Conservation (phyloP, 2,888 invertebrate genomes). For the Pammene fasciana region DNA sequence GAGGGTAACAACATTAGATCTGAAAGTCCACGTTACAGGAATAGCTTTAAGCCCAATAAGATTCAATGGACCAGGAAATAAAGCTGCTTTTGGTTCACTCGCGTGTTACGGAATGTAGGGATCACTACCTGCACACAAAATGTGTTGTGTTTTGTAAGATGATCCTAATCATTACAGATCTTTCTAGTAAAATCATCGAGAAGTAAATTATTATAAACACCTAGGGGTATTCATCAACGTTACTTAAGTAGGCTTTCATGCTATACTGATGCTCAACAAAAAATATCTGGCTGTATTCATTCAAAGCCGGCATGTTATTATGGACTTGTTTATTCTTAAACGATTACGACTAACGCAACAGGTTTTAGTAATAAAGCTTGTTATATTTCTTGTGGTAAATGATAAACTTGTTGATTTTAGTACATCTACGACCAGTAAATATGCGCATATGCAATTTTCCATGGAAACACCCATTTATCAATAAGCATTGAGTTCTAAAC, state of each 20-base stretch:
- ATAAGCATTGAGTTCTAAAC: conserved; percentile 7
- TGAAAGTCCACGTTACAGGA: conserved; percentile 39
- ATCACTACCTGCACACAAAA: conserved; percentile 36
- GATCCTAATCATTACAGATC: conserved; percentile 35
- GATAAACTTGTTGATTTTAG: conserved; percentile 11
- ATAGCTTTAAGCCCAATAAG: conserved; percentile 21
- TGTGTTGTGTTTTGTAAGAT: conserved; percentile 33
- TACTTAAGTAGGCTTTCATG: conserved; percentile 13
- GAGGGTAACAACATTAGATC: conserved; percentile 33
- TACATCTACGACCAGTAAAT: background rate
- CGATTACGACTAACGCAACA: conserved; percentile 11
- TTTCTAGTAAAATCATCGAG: conserved; percentile 35
- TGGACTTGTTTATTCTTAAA: conserved; percentile 19
- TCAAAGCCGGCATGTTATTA: conserved; percentile 20
- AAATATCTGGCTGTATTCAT: conserved; percentile 11
- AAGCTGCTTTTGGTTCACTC: conserved; percentile 21
- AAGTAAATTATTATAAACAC: conserved; percentile 30
- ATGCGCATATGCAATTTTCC: conserved; percentile 11
- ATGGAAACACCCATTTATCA: conserved; percentile 6
- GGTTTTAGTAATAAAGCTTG: conserved; percentile 16
- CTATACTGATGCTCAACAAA: background rate
- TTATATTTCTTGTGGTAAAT: conserved; percentile 10
- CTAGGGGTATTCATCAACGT: conserved; percentile 27
- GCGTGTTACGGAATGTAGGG: conserved; percentile 28
- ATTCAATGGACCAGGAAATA: conserved; percentile 18